Evolutionary conservation across 2,888 invertebrate species (phyloP), one percentile per base, ranked within the genome.

Genomic region (Drosophila kokeensis): DNA sequence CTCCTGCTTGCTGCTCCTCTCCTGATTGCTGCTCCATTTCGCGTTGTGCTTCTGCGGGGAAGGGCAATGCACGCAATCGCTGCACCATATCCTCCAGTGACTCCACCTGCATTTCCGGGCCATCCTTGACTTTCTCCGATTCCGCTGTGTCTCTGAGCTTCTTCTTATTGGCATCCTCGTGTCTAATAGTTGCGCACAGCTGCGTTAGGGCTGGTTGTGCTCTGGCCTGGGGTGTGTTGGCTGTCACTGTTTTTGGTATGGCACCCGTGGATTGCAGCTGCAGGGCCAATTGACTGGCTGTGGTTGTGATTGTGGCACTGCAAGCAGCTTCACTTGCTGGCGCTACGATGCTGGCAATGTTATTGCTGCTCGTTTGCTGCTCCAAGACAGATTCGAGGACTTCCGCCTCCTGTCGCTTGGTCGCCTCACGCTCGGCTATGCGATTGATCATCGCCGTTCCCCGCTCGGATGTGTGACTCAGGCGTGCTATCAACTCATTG

Each of bases 401-500:
- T 36, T 79, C 79, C 2, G 82, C 73, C 54, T 83, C 79, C 55
- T 87, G 83, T 2, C 89, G 85, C 1, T 89, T 75, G 48, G 55
- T 86, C 4, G 89, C 85, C 58, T 92, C 92, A 3, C 92, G 82
- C 52, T 90, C 90, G 8, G 90, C 90, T 21, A 93, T 90, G 45
- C 90, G 88, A 58, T 91, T 91, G 15, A 91, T 91, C 87, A 93
- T 92, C 50, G 84, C 82, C 0, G 90, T 90, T 18, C 93, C 93
- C 11, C 91, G 87, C 53, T 91, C 87, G 4, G 92, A 90, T 4
- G 92, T 92, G 38, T 88, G 85, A 18, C 92, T 90, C 27, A 92
- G 80, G 15, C 87, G 90, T 18, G 80, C 79, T 59, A 97, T 96
- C 18, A 98, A 93, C 79, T 95, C 95, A 76, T 95, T 95, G 4